Evolutionary conservation across 2,113 vertebrate genomes (phyloP).

Genomic region (Tachysurus fulvidraco): DNA sequence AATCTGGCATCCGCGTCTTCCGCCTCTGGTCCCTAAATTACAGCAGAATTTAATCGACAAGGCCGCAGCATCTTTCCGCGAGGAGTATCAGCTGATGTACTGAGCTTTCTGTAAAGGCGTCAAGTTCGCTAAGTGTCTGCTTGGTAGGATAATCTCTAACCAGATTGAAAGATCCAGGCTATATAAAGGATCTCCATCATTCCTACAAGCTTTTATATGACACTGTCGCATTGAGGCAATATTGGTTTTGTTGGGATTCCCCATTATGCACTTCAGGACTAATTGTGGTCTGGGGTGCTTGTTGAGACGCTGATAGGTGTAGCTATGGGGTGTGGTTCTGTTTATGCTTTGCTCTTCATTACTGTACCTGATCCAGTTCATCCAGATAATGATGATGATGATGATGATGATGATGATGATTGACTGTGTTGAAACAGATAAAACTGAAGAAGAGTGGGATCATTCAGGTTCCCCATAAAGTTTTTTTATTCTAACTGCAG

Average conservation of each 20-base stretch:
- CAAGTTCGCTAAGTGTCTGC: neutral
- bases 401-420: neutral
- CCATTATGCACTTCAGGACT: neutral
- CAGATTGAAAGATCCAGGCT: neutral
- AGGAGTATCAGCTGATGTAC: neutral
- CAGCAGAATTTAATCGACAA: neutral
- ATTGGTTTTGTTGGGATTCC: neutral
- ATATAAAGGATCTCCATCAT: neutral
- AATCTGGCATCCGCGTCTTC: conserved; percentile 22
- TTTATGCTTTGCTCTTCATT: neutral
- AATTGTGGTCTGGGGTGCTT: neutral
- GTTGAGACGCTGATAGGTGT: neutral
- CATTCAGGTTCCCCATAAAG: neutral
- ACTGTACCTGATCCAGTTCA: neutral
- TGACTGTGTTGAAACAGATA: neutral
- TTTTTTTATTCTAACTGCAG: neutral
- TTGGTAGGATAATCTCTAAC: neutral
- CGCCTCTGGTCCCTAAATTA: neutral
- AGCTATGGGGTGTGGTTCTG: conserved; percentile 30
- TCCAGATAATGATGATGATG: neutral
- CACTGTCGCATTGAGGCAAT: neutral
- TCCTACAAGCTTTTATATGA: neutral
- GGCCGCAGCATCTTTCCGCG: neutral
- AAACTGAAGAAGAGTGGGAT: neutral
- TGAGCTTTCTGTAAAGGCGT: neutral